Conservation (phyloP, 1,140 invertebrate species). For the Armadillidium nasatum region DNA sequence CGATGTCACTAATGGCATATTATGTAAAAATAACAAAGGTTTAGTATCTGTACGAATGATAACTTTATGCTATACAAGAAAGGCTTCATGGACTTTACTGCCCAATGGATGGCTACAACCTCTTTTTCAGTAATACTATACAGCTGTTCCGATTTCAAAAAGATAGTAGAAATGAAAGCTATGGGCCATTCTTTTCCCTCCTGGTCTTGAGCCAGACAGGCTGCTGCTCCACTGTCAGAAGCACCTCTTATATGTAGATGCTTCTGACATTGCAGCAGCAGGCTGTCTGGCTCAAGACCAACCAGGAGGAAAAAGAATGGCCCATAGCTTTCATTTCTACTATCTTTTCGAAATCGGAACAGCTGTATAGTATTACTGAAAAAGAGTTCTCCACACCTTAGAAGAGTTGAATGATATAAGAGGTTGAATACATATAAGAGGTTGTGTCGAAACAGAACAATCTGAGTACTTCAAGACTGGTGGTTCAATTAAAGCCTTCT, state of each 20-base stretch:
- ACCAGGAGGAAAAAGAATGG: too few relatives aligned
- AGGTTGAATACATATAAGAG: too few relatives aligned
- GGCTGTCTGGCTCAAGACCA: too few relatives aligned
- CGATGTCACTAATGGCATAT: not conserved
- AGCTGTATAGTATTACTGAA: too few relatives aligned
- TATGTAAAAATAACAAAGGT: conserved; percentile 2
- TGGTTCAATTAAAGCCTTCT: not conserved
- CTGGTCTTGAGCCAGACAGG: not conserved
- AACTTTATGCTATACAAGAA: conserved; percentile 11
- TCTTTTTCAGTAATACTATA: not conserved
- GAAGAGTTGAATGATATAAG: too few relatives aligned
- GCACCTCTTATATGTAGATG: not conserved
- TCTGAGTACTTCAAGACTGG: not conserved
- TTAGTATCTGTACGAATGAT: not conserved
- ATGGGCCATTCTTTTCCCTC: not conserved
- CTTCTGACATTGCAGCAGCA: too few relatives aligned
- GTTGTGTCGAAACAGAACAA: too few relatives aligned
- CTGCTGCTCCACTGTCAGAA: not conserved
- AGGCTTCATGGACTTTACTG: not conserved
- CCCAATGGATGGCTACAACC: not conserved
- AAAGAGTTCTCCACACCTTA: too few relatives aligned
- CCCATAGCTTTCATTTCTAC: too few relatives aligned
- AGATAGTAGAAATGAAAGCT: not conserved
- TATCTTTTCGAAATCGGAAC: too few relatives aligned
- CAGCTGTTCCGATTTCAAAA: not conserved